Evolutionary conservation across 2,113 vertebrate genomes (phyloP).

Genomic region (Microtus oregoni): DNA sequence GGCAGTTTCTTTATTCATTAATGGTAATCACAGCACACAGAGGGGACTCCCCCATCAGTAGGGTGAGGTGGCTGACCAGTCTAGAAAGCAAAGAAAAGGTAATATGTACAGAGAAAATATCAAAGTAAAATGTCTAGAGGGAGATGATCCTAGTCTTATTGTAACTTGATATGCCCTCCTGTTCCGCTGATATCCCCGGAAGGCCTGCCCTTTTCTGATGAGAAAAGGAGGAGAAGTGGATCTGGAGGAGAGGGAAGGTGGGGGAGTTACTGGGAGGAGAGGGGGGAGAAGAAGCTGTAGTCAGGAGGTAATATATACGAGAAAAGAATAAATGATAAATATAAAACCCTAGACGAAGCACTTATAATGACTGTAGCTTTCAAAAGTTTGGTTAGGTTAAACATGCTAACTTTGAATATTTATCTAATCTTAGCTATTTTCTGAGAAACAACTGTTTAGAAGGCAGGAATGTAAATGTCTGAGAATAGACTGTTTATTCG

Average conservation of each 20-base stretch:
- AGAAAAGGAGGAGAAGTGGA: neutral
- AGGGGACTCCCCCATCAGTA: too few relatives aligned
- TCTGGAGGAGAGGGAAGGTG: neutral
- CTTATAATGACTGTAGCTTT: neutral
- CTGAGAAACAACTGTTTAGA: constrained; percentile 52
- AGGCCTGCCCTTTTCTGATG: neutral
- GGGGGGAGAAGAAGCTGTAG: neutral
- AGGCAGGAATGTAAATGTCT: constrained; percentile 55
- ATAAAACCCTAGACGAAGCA: neutral
- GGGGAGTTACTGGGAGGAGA: neutral
- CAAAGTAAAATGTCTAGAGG: neutral
- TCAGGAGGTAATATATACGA: neutral
- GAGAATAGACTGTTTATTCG: neutral
- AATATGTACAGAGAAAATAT: neutral
- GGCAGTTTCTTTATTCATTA: too few relatives aligned
- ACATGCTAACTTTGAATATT: constrained; percentile 41
- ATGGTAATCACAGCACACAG: too few relatives aligned
- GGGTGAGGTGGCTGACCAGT: neutral
- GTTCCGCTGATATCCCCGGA: neutral
- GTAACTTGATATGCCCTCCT: neutral
- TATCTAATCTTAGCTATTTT: constrained; percentile 44
- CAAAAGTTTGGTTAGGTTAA: neutral
- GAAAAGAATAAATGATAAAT: neutral
- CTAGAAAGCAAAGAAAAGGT: neutral
- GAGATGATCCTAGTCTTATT: neutral